Percentiles rank a stretch among this genome's conserved stretches.
Evolutionary conservation across 1,140 invertebrate genomes (phyloP).

Genomic region (Leguminivora glycinivorella): DNA sequence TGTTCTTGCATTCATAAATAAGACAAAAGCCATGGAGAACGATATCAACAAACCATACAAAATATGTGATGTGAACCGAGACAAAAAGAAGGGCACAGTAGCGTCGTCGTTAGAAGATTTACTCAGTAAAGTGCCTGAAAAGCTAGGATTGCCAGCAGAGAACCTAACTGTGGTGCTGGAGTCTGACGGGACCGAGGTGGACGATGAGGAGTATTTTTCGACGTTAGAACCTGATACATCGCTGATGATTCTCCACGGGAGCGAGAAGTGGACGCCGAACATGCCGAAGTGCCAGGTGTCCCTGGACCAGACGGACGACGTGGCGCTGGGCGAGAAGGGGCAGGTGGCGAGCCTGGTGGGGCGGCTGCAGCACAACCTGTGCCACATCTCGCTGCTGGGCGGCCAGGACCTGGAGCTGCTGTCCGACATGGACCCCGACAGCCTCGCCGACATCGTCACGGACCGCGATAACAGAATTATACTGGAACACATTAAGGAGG

Average conservation of each 20-base stretch:
- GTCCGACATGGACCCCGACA: slow-evolving; percentile 92
- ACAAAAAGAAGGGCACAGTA: slow-evolving; percentile 89
- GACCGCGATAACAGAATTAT: slow-evolving; percentile 87
- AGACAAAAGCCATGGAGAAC: slow-evolving; percentile 66
- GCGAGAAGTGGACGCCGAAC: slow-evolving; percentile 85
- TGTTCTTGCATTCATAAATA: slow-evolving; percentile 7
- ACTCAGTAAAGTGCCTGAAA: slow-evolving; percentile 84
- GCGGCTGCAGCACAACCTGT: slow-evolving; percentile 87
- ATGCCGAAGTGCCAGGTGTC: slow-evolving; percentile 80
- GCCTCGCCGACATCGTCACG: slow-evolving; percentile 87
- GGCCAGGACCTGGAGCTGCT: slow-evolving; percentile 88
- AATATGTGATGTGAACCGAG: slow-evolving; percentile 84
- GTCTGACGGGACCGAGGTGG: slow-evolving; percentile 92
- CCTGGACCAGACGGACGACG: slow-evolving; percentile 85
- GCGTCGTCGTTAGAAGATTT: slow-evolving; percentile 87
- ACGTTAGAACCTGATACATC: slow-evolving; percentile 90
- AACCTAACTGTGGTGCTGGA: slow-evolving; percentile 89
- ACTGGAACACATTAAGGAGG: slow-evolving; percentile 90
- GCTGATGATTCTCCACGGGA: slow-evolving; percentile 87
- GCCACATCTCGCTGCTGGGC: slow-evolving; percentile 89
- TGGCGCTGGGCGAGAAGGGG: slow-evolving; percentile 77
- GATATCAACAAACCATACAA: slow-evolving; percentile 76
- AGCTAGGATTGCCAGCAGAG: slow-evolving; percentile 81
- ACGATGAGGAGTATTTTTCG: slow-evolving; percentile 92
- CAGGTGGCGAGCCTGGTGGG: slow-evolving; percentile 84